Evolutionary conservation across 1,140 invertebrate genomes (phyloP).

Genomic region (Hylaeus volcanicus): DNA sequence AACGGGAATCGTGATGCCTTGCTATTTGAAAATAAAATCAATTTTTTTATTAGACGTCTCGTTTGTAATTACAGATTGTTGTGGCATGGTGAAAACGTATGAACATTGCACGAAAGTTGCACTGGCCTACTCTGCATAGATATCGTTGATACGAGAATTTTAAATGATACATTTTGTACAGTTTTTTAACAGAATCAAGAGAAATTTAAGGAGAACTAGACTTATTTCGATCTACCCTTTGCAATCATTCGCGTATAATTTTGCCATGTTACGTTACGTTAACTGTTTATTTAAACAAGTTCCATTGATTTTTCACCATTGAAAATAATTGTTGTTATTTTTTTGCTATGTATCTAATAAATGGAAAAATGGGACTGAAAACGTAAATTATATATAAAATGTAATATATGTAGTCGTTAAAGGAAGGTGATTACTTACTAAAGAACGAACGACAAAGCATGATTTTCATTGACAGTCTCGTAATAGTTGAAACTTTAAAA

Average conservation of each 20-base stretch:
- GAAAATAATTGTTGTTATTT: constrained; percentile 3
- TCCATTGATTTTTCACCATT: not conserved
- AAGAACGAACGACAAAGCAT: constrained; percentile 8
- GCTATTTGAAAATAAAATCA: constrained; percentile 8
- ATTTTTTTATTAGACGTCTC: constrained; percentile 8
- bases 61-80: constrained; percentile 2
- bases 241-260: constrained; percentile 2
- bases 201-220: not conserved
- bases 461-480: constrained; percentile 31
- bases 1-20: constrained; percentile 35
- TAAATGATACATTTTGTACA: constrained; percentile 21
- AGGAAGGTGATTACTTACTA: not conserved
- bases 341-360: constrained; percentile 1
- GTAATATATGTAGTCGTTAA: constrained; percentile 25
- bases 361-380: constrained; percentile 22
- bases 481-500: constrained; percentile 27
- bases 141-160: constrained; percentile 40
- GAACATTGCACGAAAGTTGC: not conserved
- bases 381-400: constrained; percentile 4
- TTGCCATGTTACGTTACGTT: constrained; percentile 21
- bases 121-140: constrained; percentile 52
- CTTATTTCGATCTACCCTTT: constrained; percentile 18
- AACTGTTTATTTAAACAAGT: not conserved
- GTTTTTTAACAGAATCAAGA: constrained; percentile 21
- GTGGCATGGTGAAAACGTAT: not conserved